Conservation (phyloP, 2,888 invertebrate genomes). For the Candidula unifasciata region DNA sequence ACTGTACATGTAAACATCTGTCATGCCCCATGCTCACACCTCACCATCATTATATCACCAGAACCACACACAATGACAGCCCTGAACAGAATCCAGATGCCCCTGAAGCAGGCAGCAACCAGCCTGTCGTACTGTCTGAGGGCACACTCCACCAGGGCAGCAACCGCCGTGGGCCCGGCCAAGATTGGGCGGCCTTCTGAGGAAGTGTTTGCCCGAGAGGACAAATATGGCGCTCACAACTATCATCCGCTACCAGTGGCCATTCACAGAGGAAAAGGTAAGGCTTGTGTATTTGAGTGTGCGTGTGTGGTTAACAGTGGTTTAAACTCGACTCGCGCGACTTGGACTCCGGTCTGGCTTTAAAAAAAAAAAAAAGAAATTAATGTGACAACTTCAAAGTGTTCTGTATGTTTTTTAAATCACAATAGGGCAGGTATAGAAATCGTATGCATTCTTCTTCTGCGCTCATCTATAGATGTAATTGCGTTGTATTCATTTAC, state of each 20-base stretch:
- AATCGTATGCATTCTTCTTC: too few species aligned
- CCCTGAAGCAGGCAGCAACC: conserved; percentile 41
- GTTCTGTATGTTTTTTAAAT: too few species aligned
- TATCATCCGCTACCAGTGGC: conserved; percentile 97
- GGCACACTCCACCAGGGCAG: conserved; percentile 51
- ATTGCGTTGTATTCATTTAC: too few species aligned
- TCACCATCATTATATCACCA: neutral
- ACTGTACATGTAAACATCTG: too few species aligned
- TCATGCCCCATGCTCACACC: neutral
- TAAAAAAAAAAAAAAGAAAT: too few species aligned
- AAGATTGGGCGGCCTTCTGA: conserved; percentile 70
- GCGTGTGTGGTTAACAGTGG: too few species aligned
- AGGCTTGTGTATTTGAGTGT: too few species aligned
- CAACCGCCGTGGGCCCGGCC: conserved; percentile 50
- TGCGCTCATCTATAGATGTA: too few species aligned
- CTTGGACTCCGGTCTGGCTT: too few species aligned
- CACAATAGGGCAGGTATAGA: too few species aligned
- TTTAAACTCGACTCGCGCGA: too few species aligned
- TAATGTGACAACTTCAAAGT: too few species aligned
- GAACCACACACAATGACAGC: neutral
- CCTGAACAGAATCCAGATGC: conserved; percentile 51
- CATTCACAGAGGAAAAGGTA: conserved; percentile 90
- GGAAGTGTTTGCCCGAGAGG: conserved; percentile 85
- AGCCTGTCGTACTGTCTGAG: conserved; percentile 34
- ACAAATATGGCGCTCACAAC: conserved; percentile 95